Percentiles rank a stretch among this genome's conserved stretches.
phyloP scores from a whole-genome alignment of 1,140 invertebrate genomes.

The Paralvinella palmiformis region DNA sequence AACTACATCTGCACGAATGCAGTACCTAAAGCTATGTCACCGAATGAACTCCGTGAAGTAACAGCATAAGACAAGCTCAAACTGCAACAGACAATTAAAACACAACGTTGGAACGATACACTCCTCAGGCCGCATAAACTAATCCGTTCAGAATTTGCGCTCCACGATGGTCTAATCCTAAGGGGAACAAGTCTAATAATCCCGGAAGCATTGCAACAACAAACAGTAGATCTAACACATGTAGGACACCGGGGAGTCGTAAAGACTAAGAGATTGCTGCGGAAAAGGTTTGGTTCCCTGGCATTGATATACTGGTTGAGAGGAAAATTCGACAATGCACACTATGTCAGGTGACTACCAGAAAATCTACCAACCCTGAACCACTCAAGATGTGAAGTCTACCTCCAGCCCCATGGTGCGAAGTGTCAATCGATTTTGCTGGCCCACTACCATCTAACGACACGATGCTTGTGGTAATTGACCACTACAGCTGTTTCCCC shows the following conservation, averaged over 20 bases:
- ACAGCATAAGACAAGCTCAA: too few relatives aligned
- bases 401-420: conserved; percentile 1
- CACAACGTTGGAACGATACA: too few relatives aligned
- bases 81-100: too few relatives aligned
- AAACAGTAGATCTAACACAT: conserved; percentile 1
- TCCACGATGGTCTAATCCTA: too few relatives aligned
- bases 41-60: too few relatives aligned
- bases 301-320: conserved; percentile 6
- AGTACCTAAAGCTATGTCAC: too few relatives aligned
- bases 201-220: neutral
- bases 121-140: too few relatives aligned
- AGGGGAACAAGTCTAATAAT: too few relatives aligned
- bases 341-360: neutral
- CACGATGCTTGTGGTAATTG: conserved; percentile 14
- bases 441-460: neutral
- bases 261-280: conserved; percentile 1
- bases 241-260: neutral
- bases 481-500: too few relatives aligned
- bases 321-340: neutral
- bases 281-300: conserved; percentile 9
- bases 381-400: neutral
- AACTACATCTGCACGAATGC: too few relatives aligned
- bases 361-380: neutral
- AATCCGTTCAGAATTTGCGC: too few relatives aligned
- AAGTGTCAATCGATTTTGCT: neutral